A percentile compares a stretch with the other conserved stretches of the same genome.
Conservation (phyloP, 2,888 invertebrate species). For the Meandrusa payeni region DNA sequence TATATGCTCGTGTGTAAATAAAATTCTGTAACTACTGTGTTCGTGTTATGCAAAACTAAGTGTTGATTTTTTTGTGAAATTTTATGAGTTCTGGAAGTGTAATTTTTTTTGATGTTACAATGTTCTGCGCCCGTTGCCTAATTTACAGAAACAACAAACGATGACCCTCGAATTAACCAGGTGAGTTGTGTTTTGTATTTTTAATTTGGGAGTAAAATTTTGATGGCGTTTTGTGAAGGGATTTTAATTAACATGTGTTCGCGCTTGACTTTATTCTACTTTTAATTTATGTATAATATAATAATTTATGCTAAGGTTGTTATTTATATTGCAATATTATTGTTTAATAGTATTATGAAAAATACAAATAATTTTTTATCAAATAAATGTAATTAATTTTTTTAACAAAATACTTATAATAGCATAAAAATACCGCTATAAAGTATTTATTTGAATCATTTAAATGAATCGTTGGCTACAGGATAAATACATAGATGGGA, state of each 20-base stretch:
- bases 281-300: no score
- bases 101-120: slow-evolving; percentile 42
- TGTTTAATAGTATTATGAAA: no score
- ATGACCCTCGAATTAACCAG: slow-evolving; percentile 69
- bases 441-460: no score
- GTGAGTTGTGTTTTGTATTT: slow-evolving; percentile 67
- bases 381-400: no score
- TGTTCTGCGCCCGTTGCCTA: slow-evolving; percentile 43
- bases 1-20: neutral
- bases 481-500: no score
- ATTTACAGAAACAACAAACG: slow-evolving; percentile 56
- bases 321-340: no score
- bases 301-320: no score
- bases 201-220: slow-evolving; percentile 47
- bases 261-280: no score
- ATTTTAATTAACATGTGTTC: slow-evolving; percentile 10
- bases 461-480: no score
- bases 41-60: slow-evolving; percentile 33
- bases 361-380: no score
- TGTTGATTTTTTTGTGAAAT: slow-evolving; percentile 42
- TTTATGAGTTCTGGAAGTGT: slow-evolving; percentile 42
- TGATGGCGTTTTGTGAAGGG: slow-evolving; percentile 1
- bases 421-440: no score
- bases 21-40: slow-evolving; percentile 9
- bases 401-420: no score